These are phyloP conservation scores for Psylliodes chrysocephalus DNA, from an alignment of 2,888 invertebrate genomes.

Conservation along the genomic window DNA sequence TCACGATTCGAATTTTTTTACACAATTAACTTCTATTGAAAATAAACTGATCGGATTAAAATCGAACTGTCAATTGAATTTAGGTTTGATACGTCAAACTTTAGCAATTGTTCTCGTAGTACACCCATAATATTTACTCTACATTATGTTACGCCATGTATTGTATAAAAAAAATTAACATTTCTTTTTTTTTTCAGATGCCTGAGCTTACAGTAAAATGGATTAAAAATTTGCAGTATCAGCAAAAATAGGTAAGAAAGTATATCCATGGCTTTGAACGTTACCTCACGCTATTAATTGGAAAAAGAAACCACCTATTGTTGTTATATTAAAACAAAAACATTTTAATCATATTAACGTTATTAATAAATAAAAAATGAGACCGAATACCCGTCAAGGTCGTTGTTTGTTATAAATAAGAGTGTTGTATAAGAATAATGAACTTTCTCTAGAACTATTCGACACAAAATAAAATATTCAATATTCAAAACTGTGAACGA, in stretches of 20 bases:
- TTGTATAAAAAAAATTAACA: too few species aligned
- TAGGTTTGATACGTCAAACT: too few species aligned
- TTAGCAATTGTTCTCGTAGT: too few species aligned
- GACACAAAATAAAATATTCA: conserved; percentile 5
- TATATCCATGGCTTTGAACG: neutral
- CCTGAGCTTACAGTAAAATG: neutral
- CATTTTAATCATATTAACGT: neutral
- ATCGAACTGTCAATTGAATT: too few species aligned
- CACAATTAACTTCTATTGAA: too few species aligned
- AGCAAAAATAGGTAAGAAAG: conserved; percentile 10
- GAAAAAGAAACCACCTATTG: conserved; percentile 2
- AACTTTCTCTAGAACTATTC: conserved; percentile 4
- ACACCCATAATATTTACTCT: too few species aligned
- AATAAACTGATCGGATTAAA: too few species aligned
- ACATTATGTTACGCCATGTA: too few species aligned
- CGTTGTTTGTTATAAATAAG: neutral
- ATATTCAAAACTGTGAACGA: neutral
- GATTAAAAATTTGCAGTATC: neutral
- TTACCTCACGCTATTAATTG: neutral
- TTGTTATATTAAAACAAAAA: neutral
- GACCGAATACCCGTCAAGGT: neutral
- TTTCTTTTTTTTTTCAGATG: conserved; percentile 15
- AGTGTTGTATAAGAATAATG: conserved; percentile 4
- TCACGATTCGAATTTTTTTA: too few species aligned
- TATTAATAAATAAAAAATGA: neutral